These are phyloP conservation scores for Pyrrhosoma nymphula DNA, from an alignment of 2,888 invertebrate species.

Conservation along the genomic window DNA sequence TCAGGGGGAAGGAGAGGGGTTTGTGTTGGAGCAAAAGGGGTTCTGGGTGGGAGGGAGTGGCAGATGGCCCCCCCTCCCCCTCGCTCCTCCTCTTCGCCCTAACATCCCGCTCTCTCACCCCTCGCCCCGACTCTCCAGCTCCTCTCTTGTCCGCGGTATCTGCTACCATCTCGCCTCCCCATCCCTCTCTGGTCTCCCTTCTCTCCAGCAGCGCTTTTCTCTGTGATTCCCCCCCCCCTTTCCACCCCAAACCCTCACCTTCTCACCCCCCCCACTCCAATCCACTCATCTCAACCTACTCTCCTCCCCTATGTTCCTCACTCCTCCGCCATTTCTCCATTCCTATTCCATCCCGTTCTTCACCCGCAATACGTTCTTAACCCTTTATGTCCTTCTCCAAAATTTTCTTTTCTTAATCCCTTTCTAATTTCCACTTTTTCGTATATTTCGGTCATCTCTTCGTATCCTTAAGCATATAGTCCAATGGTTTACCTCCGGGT, in stretches of 20 bases:
- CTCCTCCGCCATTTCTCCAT: not conserved
- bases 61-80: constrained; percentile 38
- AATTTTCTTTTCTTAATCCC: not conserved
- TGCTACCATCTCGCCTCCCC: constrained; percentile 57
- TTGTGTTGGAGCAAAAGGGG: not conserved
- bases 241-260: not conserved
- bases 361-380: not conserved
- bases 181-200: not conserved
- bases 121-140: not conserved
- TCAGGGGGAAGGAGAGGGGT: not conserved
- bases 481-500: not conserved
- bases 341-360: not conserved
- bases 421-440: not conserved
- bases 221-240: constrained; percentile 30
- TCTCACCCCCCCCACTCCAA: not conserved
- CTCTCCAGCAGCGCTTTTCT: not conserved
- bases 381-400: not conserved
- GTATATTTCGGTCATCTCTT: not conserved
- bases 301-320: not conserved
- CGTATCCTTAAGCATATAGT: not conserved
- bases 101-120: not conserved
- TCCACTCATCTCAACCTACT: not conserved
- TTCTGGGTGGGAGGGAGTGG: not conserved
- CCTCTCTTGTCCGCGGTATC: constrained; percentile 60
- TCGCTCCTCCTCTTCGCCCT: not conserved